Evolutionary conservation across 2,888 invertebrate species (phyloP).

Genomic region (Tetragnatha montana): DNA sequence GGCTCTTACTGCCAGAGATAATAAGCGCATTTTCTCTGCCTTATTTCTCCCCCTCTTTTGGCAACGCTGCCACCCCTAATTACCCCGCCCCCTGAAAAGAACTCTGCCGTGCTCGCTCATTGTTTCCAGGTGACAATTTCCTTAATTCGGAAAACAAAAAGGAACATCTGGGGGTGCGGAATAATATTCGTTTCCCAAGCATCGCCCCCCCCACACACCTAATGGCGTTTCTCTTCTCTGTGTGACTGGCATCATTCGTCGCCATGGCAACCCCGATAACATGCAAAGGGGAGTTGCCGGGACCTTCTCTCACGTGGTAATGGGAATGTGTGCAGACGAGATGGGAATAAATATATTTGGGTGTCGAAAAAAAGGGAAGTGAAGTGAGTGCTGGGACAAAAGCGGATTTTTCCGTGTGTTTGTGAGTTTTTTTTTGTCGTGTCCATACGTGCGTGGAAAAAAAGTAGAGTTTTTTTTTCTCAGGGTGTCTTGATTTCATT

Average conservation of each 20-base stretch:
- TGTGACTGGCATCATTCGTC: slow-evolving; percentile 21
- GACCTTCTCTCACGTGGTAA: slow-evolving; percentile 6
- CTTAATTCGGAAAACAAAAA: slow-evolving; percentile 44
- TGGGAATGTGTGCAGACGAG: neutral
- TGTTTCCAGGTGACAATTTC: slow-evolving; percentile 46
- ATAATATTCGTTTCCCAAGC: slow-evolving; percentile 11
- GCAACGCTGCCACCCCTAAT: neutral
- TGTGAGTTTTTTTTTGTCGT: neutral
- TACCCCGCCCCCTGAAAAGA: slow-evolving; percentile 6
- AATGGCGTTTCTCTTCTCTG: slow-evolving; percentile 24
- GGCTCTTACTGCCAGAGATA: neutral
- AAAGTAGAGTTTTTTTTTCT: neutral
- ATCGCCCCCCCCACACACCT: neutral
- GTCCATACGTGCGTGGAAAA: neutral
- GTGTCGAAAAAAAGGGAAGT: neutral
- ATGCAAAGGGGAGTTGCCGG: slow-evolving; percentile 37
- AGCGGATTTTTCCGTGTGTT: neutral
- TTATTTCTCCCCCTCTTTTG: neutral
- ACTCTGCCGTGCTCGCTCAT: slow-evolving; percentile 7
- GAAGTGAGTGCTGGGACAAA: neutral
- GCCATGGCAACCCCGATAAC: slow-evolving; percentile 40
- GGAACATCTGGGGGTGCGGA: slow-evolving; percentile 5
- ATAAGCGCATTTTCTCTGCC: neutral
- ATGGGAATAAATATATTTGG: neutral
- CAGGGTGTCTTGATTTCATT: neutral